Base-by-base conservation (phyloP, 2,888 invertebrate genomes). In the Drosophila pegasa region DNA sequence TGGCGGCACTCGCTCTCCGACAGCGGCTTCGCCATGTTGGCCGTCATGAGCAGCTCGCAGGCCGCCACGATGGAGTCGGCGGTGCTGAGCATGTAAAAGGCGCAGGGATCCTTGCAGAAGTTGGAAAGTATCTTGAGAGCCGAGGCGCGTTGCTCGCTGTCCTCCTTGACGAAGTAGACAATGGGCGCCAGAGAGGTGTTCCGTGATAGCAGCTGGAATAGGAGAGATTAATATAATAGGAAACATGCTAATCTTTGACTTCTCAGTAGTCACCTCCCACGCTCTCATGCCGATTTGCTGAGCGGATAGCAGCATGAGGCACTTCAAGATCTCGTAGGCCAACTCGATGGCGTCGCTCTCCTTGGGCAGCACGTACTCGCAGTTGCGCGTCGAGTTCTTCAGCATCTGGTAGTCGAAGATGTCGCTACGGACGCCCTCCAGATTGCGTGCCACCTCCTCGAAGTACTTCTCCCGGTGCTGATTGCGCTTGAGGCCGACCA, bases 401-500 rank as follows among this genome's bases (percentile, higher is more conserved):
- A 92, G 62, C 59, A 91, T 88, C 54, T 91, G 91, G 33, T 88
- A 84, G 66, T 92, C 92, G 57, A 92, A 92, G 14, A 91, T 90
- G 55, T 92, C 92, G 45, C 91, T 92, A 1, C 92, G 90, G 0
- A 91, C 91, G 1, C 91, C 91, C 58, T 92, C 92, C 59, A 92
- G 75, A 69, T 92, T 91, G 0, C 92, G 89, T 3, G 91, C 91
- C 14, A 92, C 92, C 59, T 92, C 92, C 64, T 91, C 90, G 29
- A 92, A 92, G 61, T 92, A 92, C 56, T 91, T 92, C 71, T 92
- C 92, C 3, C 92, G 81, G 65, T 91, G 92, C 57, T 91, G 91
- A 58, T 90, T 90, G 3, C 82, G 82, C 57, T 92, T 92, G 0
- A 91, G 73, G 0, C 92, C 92, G 16, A 89, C 60, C 0, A 84